These are phyloP conservation scores for Rhinopomastus cyanomelas DNA, from an alignment of 2,113 vertebrate genomes.

Conservation along the genomic window DNA sequence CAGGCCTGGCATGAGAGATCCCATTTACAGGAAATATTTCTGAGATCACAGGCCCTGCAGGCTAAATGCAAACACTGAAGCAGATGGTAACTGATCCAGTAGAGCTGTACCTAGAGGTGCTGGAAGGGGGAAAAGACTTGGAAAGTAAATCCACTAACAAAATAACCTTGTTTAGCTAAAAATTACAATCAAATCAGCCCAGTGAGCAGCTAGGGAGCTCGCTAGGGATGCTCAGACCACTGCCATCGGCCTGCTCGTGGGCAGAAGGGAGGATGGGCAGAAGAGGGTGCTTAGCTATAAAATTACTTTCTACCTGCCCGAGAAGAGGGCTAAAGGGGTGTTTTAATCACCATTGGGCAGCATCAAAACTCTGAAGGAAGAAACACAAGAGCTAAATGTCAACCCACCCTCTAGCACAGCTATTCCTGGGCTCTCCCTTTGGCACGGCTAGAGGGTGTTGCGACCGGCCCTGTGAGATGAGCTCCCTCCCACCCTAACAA, in stretches of 20 bases:
- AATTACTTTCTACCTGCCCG: neutral
- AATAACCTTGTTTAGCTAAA: slow-evolving; percentile 68
- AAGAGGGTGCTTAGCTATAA: neutral
- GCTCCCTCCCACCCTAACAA: neutral
- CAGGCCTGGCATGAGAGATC: slow-evolving; percentile 73
- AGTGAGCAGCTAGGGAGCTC: slow-evolving; percentile 42
- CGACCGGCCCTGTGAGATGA: neutral
- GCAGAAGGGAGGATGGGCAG: neutral
- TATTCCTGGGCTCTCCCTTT: neutral
- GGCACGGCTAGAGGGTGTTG: neutral
- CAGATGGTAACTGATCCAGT: slow-evolving; percentile 79
- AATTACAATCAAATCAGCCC: slow-evolving; percentile 50
- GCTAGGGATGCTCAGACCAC: slow-evolving; percentile 22
- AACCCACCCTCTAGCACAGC: neutral
- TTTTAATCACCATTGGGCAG: neutral
- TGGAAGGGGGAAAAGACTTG: slow-evolving; percentile 69
- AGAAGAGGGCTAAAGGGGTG: neutral
- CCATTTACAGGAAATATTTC: slow-evolving; percentile 81
- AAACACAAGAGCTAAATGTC: neutral
- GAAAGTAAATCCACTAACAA: slow-evolving; percentile 69
- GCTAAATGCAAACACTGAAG: slow-evolving; percentile 80
- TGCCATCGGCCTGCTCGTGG: neutral
- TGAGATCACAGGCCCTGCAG: slow-evolving; percentile 77
- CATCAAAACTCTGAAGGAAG: neutral
- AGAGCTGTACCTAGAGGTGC: slow-evolving; percentile 65